Evolutionary conservation across 30 jellyfish, hydroid and myxozoan genomes (phyloP).

Genomic region (Morbakka virulenta): DNA sequence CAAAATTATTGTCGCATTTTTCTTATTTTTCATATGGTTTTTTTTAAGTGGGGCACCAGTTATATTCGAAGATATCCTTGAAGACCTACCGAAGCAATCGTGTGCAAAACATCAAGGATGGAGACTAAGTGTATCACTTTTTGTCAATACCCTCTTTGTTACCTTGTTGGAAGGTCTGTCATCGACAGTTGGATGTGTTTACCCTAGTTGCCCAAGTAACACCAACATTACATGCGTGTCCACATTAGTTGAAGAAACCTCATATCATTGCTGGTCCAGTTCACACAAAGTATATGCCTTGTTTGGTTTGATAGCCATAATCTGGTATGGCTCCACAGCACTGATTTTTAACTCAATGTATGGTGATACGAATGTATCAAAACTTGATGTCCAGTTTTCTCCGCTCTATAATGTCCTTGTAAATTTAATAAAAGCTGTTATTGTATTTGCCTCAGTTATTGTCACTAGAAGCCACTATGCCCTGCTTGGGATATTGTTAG

Average conservation of each 20-base stretch:
- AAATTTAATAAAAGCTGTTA: conserved; percentile 67
- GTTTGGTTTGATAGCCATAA: conserved; percentile 72
- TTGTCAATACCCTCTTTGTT: conserved; percentile 86
- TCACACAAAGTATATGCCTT: conserved; percentile 56
- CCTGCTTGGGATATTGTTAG: conserved; percentile 34
- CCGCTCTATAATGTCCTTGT: conserved; percentile 73
- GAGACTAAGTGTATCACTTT: conserved; percentile 82
- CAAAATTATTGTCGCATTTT: conserved; percentile 49
- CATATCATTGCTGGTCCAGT: conserved; percentile 70
- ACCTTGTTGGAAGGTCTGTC: conserved; percentile 65
- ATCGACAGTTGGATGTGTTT: conserved; percentile 68
- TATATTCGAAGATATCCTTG: conserved; percentile 81
- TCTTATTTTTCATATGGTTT: conserved; percentile 74
- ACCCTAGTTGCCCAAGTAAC: conserved; percentile 65
- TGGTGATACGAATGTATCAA: conserved; percentile 73
- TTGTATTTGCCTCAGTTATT: conserved; percentile 66
- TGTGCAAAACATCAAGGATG: conserved; percentile 85
- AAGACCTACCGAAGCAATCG: conserved; percentile 69
- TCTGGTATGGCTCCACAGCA: conserved; percentile 86
- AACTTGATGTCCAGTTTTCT: conserved; percentile 81
- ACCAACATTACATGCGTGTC: conserved; percentile 70
- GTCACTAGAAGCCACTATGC: conserved; percentile 58
- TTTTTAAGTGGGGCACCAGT: conserved; percentile 83
- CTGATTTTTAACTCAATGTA: conserved; percentile 51
- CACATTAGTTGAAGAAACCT: conserved; percentile 42